Evolutionary conservation across 1,140 invertebrate species (phyloP).

Genomic region (Drosophila hydei): DNA sequence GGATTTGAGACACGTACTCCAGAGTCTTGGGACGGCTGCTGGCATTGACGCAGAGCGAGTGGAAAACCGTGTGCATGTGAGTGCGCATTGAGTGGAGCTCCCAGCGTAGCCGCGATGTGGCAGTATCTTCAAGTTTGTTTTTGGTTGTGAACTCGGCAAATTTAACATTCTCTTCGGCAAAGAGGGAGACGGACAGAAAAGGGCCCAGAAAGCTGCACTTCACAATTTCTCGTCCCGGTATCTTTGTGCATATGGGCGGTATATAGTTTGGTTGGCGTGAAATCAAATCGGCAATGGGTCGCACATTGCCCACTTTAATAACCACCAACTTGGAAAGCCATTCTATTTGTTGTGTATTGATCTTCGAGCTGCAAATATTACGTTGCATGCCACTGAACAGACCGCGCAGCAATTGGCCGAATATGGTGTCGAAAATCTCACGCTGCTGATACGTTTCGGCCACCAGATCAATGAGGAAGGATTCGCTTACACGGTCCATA

Average conservation of each 20-base stretch:
- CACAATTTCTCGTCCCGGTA: constrained; percentile 92
- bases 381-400: constrained; percentile 88
- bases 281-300: constrained; percentile 92
- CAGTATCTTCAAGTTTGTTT: constrained; percentile 84
- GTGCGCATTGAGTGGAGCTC: constrained; percentile 89
- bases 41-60: constrained; percentile 92
- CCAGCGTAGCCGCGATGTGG: constrained; percentile 66
- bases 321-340: constrained; percentile 89
- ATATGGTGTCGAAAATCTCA: constrained; percentile 88
- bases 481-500: constrained; percentile 85
- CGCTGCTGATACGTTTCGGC: constrained; percentile 87
- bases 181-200: constrained; percentile 94
- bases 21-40: constrained; percentile 90
- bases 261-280: constrained; percentile 90
- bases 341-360: constrained; percentile 88
- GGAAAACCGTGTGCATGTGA: constrained; percentile 92
- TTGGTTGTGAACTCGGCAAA: constrained; percentile 87
- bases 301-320: constrained; percentile 86
- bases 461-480: constrained; percentile 86
- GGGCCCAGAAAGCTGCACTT: constrained; percentile 94
- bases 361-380: constrained; percentile 89
- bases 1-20: constrained; percentile 90
- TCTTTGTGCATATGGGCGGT: constrained; percentile 88
- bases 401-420: constrained; percentile 89
- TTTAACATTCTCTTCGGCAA: constrained; percentile 95